Evolutionary conservation across 1,140 invertebrate species (phyloP).

Genomic region (Drosophila rufa): DNA sequence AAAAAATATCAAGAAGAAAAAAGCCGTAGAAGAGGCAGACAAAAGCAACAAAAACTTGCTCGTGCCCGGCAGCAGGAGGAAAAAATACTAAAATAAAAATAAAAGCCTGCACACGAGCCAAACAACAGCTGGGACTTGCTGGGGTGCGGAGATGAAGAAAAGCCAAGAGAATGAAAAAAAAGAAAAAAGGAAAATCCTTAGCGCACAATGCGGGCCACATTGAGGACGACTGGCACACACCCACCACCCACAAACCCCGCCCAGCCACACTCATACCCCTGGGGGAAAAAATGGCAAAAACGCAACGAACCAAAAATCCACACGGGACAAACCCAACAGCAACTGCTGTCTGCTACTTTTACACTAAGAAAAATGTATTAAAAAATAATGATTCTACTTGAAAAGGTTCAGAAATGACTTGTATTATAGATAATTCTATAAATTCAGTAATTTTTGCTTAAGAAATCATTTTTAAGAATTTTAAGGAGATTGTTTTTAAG

Average conservation of each 20-base stretch:
- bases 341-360: slow-evolving; percentile 55
- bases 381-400: rapidly evolving
- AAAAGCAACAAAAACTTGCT: slow-evolving; percentile 59
- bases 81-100: slow-evolving; percentile 14
- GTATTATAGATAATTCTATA: background rate
- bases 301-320: slow-evolving; percentile 65
- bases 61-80: slow-evolving; percentile 32
- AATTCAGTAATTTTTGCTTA: rapidly evolving
- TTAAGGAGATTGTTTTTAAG: background rate
- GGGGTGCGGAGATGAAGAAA: background rate
- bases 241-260: slow-evolving; percentile 9
- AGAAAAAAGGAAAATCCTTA: slow-evolving; percentile 46
- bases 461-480: background rate
- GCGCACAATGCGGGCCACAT: slow-evolving; percentile 75
- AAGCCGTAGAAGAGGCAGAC: slow-evolving; percentile 45
- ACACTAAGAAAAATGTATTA: background rate
- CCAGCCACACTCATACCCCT: background rate
- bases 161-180: slow-evolving; percentile 11
- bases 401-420: background rate
- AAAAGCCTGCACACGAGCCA: slow-evolving; percentile 61
- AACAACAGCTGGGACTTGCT: slow-evolving; percentile 59
- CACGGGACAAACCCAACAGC: slow-evolving; percentile 47
- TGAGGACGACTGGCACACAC: slow-evolving; percentile 44
- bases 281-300: slow-evolving; percentile 35
- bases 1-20: slow-evolving; percentile 53